Evolutionary conservation across 2,888 invertebrate species (phyloP).

Genomic region (Eulithis prunata): DNA sequence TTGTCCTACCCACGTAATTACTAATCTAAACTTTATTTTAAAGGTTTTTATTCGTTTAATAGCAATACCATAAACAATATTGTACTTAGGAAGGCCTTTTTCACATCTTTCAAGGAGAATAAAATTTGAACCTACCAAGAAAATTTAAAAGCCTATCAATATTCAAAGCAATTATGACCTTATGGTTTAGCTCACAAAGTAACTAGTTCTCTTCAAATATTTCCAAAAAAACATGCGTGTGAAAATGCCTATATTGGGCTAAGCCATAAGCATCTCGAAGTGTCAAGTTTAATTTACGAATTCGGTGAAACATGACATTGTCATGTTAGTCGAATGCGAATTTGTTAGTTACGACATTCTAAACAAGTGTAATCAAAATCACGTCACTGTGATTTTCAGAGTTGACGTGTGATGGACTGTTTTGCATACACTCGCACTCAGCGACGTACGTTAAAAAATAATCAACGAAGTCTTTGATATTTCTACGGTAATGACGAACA

Average conservation of each 20-base stretch:
- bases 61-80: conserved; percentile 36
- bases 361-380: conserved; percentile 29
- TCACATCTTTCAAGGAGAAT: conserved; percentile 60
- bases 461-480: no score
- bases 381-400: conserved; percentile 24
- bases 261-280: conserved; percentile 36
- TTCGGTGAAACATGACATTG: conserved; percentile 24
- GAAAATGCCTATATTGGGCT: conserved; percentile 29
- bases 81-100: no score
- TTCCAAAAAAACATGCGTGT: conserved; percentile 13
- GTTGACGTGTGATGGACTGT: conserved; percentile 22
- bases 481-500: no score
- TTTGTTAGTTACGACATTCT: conserved; percentile 37
- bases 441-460: no score
- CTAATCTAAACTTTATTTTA: conserved; percentile 29
- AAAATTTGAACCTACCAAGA: conserved; percentile 11
- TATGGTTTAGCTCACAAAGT: conserved; percentile 12
- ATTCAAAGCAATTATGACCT: conserved; percentile 5
- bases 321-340: conserved; percentile 16
- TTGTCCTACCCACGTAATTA: conserved; percentile 25
- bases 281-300: conserved; percentile 45
- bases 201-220: neutral
- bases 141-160: neutral
- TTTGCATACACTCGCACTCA: conserved; percentile 16
- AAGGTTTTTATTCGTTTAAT: conserved; percentile 28